These are phyloP conservation scores for Leguminivora glycinivorella DNA, from an alignment of 1,140 invertebrate genomes.

Conservation along the genomic window DNA sequence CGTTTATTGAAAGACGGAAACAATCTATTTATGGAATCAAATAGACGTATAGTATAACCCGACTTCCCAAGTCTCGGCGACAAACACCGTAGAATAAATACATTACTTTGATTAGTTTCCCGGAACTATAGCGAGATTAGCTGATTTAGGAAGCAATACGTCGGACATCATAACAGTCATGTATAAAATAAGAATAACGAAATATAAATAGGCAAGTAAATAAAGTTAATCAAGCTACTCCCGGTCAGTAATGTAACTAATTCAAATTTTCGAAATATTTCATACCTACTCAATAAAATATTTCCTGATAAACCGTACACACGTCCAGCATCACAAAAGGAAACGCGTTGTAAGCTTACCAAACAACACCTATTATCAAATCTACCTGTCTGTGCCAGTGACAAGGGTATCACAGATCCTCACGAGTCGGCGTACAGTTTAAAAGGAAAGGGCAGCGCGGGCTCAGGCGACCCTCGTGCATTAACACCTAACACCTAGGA, in stretches of 20 bases:
- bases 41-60: neutral
- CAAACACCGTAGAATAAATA: conserved; percentile 7
- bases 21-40: neutral
- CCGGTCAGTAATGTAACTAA: too few relatives aligned
- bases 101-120: conserved; percentile 27
- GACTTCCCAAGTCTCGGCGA: neutral
- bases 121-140: conserved; percentile 9
- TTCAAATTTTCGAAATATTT: too few relatives aligned
- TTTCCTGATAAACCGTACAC: neutral
- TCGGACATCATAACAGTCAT: conserved; percentile 16
- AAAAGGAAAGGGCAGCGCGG: conserved; percentile 6
- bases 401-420: conserved; percentile 25
- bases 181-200: neutral
- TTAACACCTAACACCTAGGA: conserved; percentile 48
- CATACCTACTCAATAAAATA: neutral
- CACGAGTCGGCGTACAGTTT: conserved; percentile 4
- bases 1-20: too few relatives aligned
- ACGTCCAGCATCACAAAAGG: neutral
- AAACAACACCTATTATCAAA: conserved; percentile 23
- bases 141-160: conserved; percentile 17
- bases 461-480: conserved; percentile 39
- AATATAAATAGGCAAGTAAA: neutral
- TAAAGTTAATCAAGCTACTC: too few relatives aligned
- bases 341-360: neutral
- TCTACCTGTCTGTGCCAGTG: conserved; percentile 18